Evolutionary conservation across 2,113 vertebrate species (phyloP).

Genomic region (Crotophaga sulcirostris): DNA sequence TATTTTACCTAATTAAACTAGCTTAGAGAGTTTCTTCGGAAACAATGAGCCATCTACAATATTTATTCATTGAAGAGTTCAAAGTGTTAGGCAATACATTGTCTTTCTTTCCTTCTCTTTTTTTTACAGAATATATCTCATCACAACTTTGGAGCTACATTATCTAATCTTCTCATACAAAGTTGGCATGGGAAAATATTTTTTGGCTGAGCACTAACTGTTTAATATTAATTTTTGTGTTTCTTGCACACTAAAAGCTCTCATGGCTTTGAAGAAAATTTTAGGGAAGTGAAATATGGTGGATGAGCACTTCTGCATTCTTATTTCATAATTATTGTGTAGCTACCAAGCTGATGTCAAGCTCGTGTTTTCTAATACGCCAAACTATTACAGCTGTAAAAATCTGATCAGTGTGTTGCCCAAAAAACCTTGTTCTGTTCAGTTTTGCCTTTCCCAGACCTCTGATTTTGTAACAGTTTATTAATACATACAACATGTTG

Average conservation of each 20-base stretch:
- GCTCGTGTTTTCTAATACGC: background rate
- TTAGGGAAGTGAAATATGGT: background rate
- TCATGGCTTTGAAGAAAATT: background rate
- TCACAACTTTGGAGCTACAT: background rate
- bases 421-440: background rate
- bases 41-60: background rate
- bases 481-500: background rate
- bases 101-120: background rate
- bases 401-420: background rate
- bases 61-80: constrained; percentile 20
- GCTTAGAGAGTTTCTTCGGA: background rate
- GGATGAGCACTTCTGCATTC: background rate
- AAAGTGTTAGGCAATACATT: background rate
- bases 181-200: background rate
- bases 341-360: background rate
- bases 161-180: background rate
- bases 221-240: background rate
- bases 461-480: background rate
- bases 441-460: background rate
- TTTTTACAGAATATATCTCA: background rate
- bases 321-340: background rate
- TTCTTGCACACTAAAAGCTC: background rate
- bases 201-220: background rate
- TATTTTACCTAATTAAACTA: constrained; percentile 42
- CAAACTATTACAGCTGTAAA: background rate